Base-by-base conservation (phyloP, 92 coral and sea anemone genomes). In the Epizoanthus ramosus region DNA sequence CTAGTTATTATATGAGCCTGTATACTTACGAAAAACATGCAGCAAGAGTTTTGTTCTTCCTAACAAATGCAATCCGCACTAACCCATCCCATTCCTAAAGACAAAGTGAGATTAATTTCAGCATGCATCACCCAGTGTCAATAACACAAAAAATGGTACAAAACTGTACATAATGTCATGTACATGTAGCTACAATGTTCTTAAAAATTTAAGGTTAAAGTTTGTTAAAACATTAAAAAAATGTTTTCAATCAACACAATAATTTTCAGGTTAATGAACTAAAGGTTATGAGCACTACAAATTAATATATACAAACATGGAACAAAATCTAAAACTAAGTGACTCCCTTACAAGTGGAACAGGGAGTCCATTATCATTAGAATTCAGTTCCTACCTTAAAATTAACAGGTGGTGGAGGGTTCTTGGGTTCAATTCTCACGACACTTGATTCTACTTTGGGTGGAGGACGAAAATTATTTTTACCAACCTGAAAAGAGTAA, bases 381-480 rank as follows among this genome's bases (percentile, higher is more conserved):
- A 12, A 50, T 50, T 9, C 54, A 50, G 54, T 57, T 31, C 90
- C 22, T 61, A 96, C 98, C 97, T 93, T 91, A 45, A 96, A 96
- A 61, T 96, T 96, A 35, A 96, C 88, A 0, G 99, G 98, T 57
- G 99, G 99, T 6, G 99, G 99, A 6, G 99, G 99, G 58, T 96
- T 96, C 75, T 91, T 96, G 15, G 99, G 98, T 74, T 96, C 98
- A 57, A 96, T 90, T 87, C 99, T 92, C n/a, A 96, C 99, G 22
- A 96, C 99, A 92, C 99, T 96, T 39, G 99, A 96, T 52, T 96
- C 99, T 5, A 96, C 99, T 87, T 96, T 96, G 5, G 99, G 99
- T 16, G 99, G 99, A 57, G 99, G 99, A n/a, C 99, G 90, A 64
- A 96, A 96, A 58, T 96, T 96, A 71, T 96, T 96, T 53, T 93